phyloP scores from a whole-genome alignment of 2,888 invertebrate species.

The Erynnis tages region DNA sequence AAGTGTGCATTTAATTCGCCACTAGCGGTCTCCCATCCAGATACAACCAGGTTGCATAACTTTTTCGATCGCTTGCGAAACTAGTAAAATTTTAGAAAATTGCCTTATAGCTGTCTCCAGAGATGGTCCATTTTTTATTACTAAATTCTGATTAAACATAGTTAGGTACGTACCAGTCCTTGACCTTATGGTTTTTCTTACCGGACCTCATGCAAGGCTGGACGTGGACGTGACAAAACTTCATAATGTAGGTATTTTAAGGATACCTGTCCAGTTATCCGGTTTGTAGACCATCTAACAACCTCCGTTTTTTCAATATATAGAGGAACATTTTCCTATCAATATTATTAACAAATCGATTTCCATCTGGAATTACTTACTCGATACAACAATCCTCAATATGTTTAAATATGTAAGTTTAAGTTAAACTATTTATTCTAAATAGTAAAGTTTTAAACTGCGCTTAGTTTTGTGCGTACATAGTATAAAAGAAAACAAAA shows the following conservation, averaged over 20 bases:
- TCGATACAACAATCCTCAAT: constrained; percentile 38
- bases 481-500: too few relatives aligned
- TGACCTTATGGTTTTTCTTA: constrained; percentile 53
- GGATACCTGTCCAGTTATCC: constrained; percentile 67
- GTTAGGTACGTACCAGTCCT: constrained; percentile 35
- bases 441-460: too few relatives aligned
- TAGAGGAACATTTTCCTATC: constrained; percentile 35
- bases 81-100: too few relatives aligned
- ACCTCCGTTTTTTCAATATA: constrained; percentile 41
- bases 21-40: too few relatives aligned
- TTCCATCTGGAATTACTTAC: constrained; percentile 30
- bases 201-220: constrained; percentile 54
- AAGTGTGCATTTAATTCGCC: too few relatives aligned
- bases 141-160: too few relatives aligned
- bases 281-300: constrained; percentile 40
- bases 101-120: too few relatives aligned
- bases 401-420: constrained; percentile 79
- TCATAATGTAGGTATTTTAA: constrained; percentile 50
- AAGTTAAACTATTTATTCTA: neutral
- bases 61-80: too few relatives aligned
- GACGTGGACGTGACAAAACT: constrained; percentile 56
- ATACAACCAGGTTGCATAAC: too few relatives aligned
- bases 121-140: too few relatives aligned
- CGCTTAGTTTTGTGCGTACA: too few relatives aligned
- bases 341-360: constrained; percentile 35